These are phyloP conservation scores for Rostratula benghalensis DNA, from an alignment of 2,113 vertebrate genomes.

Conservation along the genomic window DNA sequence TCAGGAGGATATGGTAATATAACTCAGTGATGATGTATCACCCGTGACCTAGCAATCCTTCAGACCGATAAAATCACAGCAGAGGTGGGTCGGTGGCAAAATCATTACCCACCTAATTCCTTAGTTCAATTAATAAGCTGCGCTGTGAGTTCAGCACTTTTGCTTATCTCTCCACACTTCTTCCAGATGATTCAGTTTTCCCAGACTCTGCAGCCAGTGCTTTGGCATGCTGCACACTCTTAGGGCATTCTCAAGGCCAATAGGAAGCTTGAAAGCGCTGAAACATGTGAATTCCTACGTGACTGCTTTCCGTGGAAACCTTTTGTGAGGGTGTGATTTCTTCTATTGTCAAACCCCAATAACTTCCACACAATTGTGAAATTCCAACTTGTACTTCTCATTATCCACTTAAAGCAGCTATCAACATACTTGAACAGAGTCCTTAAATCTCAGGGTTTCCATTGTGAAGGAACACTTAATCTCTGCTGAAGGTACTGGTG, in stretches of 20 bases:
- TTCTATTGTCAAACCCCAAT: background rate
- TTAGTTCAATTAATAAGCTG: background rate
- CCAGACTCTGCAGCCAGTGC: background rate
- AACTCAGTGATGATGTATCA: background rate
- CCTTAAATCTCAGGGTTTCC: background rate
- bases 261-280: slow-evolving; percentile 9
- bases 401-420: background rate
- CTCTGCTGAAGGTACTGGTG: background rate
- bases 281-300: background rate
- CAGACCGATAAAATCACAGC: background rate
- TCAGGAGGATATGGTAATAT: background rate
- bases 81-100: background rate
- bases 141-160: background rate
- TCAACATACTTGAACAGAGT: background rate
- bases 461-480: background rate
- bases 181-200: background rate
- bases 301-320: background rate
- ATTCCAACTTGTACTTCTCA: background rate
- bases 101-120: background rate
- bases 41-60: background rate
- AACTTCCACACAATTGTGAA: background rate
- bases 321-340: background rate
- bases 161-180: background rate
- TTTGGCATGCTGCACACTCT: background rate
- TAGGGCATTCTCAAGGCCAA: background rate